Percentiles rank a stretch among this genome's conserved stretches.
Evolutionary conservation across 2,797 vertebrate species (phyloP).

Genomic region (Chaetodon trifasciatus): DNA sequence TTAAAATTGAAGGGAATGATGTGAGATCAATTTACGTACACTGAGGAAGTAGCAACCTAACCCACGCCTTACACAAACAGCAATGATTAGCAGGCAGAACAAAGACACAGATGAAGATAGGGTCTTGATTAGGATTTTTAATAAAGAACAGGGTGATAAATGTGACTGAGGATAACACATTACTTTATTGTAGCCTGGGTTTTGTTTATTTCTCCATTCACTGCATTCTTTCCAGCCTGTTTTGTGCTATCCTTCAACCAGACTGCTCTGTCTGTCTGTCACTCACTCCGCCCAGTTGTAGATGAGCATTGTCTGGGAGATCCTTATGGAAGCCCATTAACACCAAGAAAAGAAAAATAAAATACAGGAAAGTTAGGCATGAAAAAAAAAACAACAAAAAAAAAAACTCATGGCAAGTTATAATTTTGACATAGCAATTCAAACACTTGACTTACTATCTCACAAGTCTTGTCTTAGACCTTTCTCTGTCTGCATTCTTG

Average conservation of each 20-base stretch:
- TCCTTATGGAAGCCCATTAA: constrained; percentile 8
- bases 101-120: background rate
- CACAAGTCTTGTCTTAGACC: background rate
- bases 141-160: constrained; percentile 18
- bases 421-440: background rate
- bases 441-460: background rate
- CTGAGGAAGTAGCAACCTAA: constrained; percentile 1
- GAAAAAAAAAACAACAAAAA: background rate
- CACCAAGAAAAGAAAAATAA: constrained; percentile 3
- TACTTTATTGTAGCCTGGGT: constrained; percentile 20
- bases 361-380: background rate
- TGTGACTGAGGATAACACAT: background rate
- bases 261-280: constrained; percentile 66
- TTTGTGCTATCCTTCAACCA: constrained; percentile 51
- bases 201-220: constrained; percentile 32
- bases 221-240: constrained; percentile 60
- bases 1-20: constrained; percentile 7
- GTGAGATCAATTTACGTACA: background rate
- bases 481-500: background rate
- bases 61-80: background rate
- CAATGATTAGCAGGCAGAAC: background rate
- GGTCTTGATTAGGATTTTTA: constrained; percentile 3
- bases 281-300: constrained; percentile 61
- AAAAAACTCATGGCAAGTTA: background rate
- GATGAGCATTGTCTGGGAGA: constrained; percentile 33